These are phyloP conservation scores for Mesoligia furuncula DNA, from an alignment of 2,888 invertebrate species.

Conservation along the genomic window DNA sequence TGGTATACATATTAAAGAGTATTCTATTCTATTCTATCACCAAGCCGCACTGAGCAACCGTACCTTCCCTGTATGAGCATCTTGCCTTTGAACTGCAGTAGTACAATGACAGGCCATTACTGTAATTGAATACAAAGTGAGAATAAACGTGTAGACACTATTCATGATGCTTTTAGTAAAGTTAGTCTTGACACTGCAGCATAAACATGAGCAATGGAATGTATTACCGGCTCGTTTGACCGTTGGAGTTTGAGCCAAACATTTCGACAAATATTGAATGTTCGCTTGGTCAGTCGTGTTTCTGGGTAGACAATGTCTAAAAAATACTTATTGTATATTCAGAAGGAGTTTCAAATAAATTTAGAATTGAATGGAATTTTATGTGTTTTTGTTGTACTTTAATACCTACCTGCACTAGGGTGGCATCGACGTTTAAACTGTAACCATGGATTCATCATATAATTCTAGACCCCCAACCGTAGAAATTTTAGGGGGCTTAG, in stretches of 20 bases:
- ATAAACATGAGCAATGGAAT: neutral
- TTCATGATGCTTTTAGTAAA: slow-evolving; percentile 32
- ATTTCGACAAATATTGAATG: slow-evolving; percentile 7
- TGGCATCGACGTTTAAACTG: too few species aligned
- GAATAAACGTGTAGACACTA: slow-evolving; percentile 12
- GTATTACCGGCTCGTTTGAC: neutral
- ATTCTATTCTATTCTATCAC: too few species aligned
- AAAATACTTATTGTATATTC: neutral
- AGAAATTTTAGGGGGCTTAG: too few species aligned
- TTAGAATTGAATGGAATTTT: too few species aligned
- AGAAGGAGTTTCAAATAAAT: neutral
- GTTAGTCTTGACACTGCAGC: neutral
- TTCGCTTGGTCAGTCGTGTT: neutral
- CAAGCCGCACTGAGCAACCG: too few species aligned
- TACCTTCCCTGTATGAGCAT: neutral
- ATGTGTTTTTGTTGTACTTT: too few species aligned
- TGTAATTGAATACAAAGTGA: slow-evolving; percentile 7
- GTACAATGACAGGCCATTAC: neutral
- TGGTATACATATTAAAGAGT: too few species aligned
- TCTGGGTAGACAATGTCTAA: neutral
- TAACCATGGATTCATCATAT: too few species aligned
- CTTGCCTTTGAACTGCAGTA: neutral
- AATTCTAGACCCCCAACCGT: too few species aligned
- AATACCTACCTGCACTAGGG: too few species aligned
- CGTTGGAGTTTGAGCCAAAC: neutral